A percentile compares a stretch with the other conserved stretches of the same genome.
These are phyloP conservation scores for Scelioninae gen. 1 DNA, from an alignment of 2,888 invertebrate genomes.

Conservation along the genomic window DNA sequence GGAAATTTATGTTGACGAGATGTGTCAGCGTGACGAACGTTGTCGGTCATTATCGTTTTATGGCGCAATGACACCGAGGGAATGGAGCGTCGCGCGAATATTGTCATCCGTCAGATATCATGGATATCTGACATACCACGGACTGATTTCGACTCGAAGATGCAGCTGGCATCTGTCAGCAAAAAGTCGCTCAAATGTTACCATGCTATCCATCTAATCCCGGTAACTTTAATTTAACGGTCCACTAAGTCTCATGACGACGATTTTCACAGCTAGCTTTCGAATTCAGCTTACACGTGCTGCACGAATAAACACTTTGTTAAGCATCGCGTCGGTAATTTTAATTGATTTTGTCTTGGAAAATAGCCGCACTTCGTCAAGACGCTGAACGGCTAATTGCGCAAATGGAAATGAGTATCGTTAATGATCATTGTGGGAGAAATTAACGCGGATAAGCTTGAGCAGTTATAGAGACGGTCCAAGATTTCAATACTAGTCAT, in stretches of 20 bases:
- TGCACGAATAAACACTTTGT: constrained; percentile 69
- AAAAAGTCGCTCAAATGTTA: constrained; percentile 29
- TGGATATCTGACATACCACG: too few relatives aligned
- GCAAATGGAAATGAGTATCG: constrained; percentile 32
- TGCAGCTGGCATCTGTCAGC: constrained; percentile 7
- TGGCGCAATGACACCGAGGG: constrained; percentile 27
- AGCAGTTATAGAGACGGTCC: too few relatives aligned
- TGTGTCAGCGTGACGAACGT: constrained; percentile 44
- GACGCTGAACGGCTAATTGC: too few relatives aligned
- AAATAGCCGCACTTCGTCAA: constrained; percentile 24
- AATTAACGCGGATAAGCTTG: constrained; percentile 20
- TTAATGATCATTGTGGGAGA: constrained; percentile 22
- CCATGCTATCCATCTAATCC: constrained; percentile 37
- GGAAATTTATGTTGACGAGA: constrained; percentile 37
- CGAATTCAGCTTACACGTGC: constrained; percentile 62
- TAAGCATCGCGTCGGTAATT: constrained; percentile 30
- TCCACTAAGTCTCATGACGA: constrained; percentile 47
- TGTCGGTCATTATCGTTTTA: constrained; percentile 35
- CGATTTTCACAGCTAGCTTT: constrained; percentile 60
- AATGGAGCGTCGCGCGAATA: constrained; percentile 8
- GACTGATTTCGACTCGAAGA: constrained; percentile 18
- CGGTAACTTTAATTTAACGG: constrained; percentile 67
- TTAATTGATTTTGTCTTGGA: constrained; percentile 59
- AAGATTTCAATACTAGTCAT: constrained; percentile 3
- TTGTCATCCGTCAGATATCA: constrained; percentile 16